A percentile compares a stretch with the other conserved stretches of the same genome.
Evolutionary conservation across 2,888 invertebrate genomes (phyloP).

Genomic region (Atherix ibis): DNA sequence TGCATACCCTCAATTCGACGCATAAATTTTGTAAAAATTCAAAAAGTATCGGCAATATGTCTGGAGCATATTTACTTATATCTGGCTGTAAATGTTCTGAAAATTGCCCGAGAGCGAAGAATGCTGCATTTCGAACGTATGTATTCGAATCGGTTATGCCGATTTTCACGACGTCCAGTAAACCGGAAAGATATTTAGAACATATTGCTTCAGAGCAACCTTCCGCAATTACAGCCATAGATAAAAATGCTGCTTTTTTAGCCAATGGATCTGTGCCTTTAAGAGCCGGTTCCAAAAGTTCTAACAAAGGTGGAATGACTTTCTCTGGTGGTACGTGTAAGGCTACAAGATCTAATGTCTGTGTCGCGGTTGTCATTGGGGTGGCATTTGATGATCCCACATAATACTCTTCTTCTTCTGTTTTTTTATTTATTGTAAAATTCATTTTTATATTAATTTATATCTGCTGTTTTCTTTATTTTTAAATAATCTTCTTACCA

Average conservation of each 20-base stretch:
- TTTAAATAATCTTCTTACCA: constrained; percentile 31
- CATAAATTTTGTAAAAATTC: constrained; percentile 48
- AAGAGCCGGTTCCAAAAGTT: constrained; percentile 47
- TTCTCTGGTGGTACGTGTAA: constrained; percentile 61
- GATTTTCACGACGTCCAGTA: constrained; percentile 50
- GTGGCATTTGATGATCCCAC: constrained; percentile 45
- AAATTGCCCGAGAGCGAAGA: constrained; percentile 67
- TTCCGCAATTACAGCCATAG: constrained; percentile 60
- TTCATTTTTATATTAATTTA: not conserved
- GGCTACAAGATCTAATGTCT: constrained; percentile 58
- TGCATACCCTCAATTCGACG: constrained; percentile 34
- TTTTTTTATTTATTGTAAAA: constrained; percentile 3
- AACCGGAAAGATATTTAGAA: constrained; percentile 49
- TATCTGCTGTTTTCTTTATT: not conserved
- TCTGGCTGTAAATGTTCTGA: constrained; percentile 67
- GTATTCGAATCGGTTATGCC: constrained; percentile 49
- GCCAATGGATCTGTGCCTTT: constrained; percentile 42
- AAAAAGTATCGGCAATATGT: constrained; percentile 56
- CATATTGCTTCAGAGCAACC: constrained; percentile 63
- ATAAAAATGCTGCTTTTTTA: constrained; percentile 55
- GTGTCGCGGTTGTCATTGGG: constrained; percentile 51
- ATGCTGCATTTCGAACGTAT: constrained; percentile 55
- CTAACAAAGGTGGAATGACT: constrained; percentile 52
- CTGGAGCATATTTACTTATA: constrained; percentile 53
- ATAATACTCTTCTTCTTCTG: constrained; percentile 46